Evolutionary conservation across 2,888 invertebrate genomes (phyloP).

Genomic region (Oscheius myriophilus): DNA sequence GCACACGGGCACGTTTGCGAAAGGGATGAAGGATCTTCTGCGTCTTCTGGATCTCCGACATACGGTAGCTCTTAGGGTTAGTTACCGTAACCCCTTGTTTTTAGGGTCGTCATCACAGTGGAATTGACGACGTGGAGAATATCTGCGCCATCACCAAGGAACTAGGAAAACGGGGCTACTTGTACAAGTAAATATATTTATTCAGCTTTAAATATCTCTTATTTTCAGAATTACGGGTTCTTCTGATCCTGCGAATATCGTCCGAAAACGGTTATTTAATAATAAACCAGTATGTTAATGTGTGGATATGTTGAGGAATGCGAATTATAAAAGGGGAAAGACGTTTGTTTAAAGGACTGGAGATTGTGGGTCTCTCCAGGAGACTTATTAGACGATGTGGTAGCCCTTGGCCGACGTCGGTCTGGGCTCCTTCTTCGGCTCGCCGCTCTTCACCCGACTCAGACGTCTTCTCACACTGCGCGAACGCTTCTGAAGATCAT

Average conservation of each 20-base stretch:
- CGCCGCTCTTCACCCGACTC: constrained; percentile 57
- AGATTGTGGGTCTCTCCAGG: neutral
- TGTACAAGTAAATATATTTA: constrained; percentile 26
- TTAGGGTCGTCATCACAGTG: constrained; percentile 74
- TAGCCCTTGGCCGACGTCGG: constrained; percentile 46
- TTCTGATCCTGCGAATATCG: constrained; percentile 15
- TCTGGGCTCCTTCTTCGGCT: constrained; percentile 38
- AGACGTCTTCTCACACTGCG: constrained; percentile 56
- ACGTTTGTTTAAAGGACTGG: neutral
- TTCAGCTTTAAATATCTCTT: constrained; percentile 6
- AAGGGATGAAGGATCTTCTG: constrained; percentile 68
- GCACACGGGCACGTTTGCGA: constrained; percentile 71
- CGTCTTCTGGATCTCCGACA: constrained; percentile 30
- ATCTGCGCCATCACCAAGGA: constrained; percentile 66
- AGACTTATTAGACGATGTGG: constrained; percentile 42
- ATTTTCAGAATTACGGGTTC: constrained; percentile 15
- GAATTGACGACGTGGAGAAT: constrained; percentile 74
- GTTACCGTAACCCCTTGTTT: constrained; percentile 4
- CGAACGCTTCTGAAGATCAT: constrained; percentile 54
- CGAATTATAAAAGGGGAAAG: neutral
- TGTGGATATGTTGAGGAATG: neutral
- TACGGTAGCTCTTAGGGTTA: constrained; percentile 24
- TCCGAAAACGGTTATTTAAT: constrained; percentile 1
- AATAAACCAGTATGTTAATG: neutral
- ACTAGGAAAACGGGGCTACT: constrained; percentile 39